phyloP scores from a whole-genome alignment of 2,113 vertebrate genomes.

The Benitochromis conjunctus region DNA sequence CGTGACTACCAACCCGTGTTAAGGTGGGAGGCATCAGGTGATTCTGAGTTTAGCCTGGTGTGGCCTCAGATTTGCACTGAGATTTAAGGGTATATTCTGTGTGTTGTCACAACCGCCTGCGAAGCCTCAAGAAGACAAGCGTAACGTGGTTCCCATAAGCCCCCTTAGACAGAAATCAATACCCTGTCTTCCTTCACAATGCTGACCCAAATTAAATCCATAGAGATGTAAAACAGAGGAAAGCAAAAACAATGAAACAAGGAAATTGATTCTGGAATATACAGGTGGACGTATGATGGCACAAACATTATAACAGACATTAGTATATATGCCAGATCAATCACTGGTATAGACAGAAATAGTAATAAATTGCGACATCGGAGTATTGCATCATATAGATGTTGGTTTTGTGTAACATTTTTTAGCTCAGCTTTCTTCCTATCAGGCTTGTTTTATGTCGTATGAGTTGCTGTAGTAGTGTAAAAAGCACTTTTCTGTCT shows the following conservation, averaged over 20 bases:
- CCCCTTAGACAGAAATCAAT: conserved; percentile 68
- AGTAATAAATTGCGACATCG: conserved; percentile 16
- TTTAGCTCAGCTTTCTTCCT: not conserved
- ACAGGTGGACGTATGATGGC: conserved; percentile 34
- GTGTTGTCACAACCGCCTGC: conserved; percentile 51
- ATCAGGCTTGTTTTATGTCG: not conserved
- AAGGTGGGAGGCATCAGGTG: conserved; percentile 25
- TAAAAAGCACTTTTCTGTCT: not conserved
- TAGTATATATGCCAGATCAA: not conserved
- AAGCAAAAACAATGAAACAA: conserved; percentile 68
- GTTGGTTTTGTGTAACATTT: not conserved
- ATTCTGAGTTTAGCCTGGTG: conserved; percentile 21
- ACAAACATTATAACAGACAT: conserved; percentile 43
- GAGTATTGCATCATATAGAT: not conserved
- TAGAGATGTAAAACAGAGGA: conserved; percentile 64
- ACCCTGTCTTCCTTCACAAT: conserved; percentile 60
- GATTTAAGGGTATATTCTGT: conserved; percentile 42
- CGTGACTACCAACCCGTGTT: conserved; percentile 14
- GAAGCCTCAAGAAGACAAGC: conserved; percentile 56
- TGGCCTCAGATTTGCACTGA: conserved; percentile 44
- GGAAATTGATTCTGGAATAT: conserved; percentile 54
- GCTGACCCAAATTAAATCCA: conserved; percentile 72
- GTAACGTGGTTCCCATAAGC: conserved; percentile 52
- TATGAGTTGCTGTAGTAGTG: not conserved
- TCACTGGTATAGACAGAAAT: conserved; percentile 15